A percentile compares a stretch with the other conserved stretches of the same genome.
These are phyloP conservation scores for Xestia rhomboidea DNA, from an alignment of 2,888 invertebrate species.

Conservation along the genomic window DNA sequence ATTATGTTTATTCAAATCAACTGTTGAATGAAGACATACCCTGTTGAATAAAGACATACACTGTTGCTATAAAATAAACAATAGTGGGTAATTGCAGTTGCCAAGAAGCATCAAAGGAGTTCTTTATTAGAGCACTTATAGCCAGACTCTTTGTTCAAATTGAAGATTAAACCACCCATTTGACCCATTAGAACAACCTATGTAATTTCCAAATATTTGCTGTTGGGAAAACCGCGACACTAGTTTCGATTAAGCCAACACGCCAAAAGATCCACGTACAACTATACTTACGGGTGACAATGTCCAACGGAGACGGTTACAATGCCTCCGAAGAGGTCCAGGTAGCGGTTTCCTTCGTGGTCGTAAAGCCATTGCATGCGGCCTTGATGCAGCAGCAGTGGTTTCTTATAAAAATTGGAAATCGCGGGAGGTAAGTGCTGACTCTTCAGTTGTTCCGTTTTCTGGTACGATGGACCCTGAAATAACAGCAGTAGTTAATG, in stretches of 20 bases:
- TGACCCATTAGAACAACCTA: neutral
- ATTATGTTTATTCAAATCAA: conserved; percentile 12
- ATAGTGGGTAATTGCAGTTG: neutral
- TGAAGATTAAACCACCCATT: neutral
- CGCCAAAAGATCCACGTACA: neutral
- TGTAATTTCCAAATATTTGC: neutral
- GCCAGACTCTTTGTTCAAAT: neutral
- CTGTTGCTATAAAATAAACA: conserved; percentile 3
- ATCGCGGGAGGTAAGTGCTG: conserved; percentile 93
- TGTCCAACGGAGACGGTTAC: conserved; percentile 99
- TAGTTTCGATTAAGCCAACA: neutral
- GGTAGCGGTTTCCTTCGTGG: conserved; percentile 95
- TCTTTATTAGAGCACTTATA: neutral
- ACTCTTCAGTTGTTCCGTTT: conserved; percentile 91
- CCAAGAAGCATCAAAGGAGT: neutral
- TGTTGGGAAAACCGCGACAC: neutral
- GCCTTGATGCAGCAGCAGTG: conserved; percentile 95
- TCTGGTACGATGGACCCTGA: conserved; percentile 92
- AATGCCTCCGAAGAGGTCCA: conserved; percentile 99
- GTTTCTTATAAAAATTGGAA: conserved; percentile 94
- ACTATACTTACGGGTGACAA: conserved; percentile 97
- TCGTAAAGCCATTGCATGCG: conserved; percentile 98
- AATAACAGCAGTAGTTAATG: conserved; percentile 12
- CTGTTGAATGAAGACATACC: too few species aligned
- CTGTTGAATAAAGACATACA: neutral